Evolutionary conservation across 2,113 vertebrate genomes (phyloP), one percentile per base, ranked within the genome.

Genomic region (Nanorana parkeri): DNA sequence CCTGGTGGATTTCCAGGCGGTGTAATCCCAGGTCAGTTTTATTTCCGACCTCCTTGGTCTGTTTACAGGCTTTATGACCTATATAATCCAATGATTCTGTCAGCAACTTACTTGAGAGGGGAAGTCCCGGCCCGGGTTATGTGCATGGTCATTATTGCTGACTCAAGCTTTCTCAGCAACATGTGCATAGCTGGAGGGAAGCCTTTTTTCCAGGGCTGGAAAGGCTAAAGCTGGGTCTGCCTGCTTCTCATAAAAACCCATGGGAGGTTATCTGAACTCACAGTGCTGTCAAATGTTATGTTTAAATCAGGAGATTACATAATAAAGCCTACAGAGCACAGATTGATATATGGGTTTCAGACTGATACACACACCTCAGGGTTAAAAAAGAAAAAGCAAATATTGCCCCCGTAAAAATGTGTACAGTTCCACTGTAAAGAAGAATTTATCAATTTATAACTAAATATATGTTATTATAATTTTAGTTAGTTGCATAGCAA

Each of bases 1-100:
- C 78, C 78, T 71, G 78, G 78, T 26, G 78, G 17, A 21, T 80
- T 63, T 63, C 78, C 78, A 26, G 78, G 78, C 63, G 78, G 67
- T 52, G 17, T 60, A 29, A 63, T 80, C 17, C 78, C 67, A 71
- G 78, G 78, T 80, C 41, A 80, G 78, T 29, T 36, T 52, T 63
- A 21, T 71, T 28, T 67, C 26, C 4, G 3, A 32, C 26, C 58
- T 26, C n/a, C n/a, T 52, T 20, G 26, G 26, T 16, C n/a, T 36
- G 28, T 60, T 5, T 47, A 47, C 41, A 47, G 41, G 11, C 13
- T 26, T 36, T 74, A 13, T 29, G 55, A 21, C 52, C 28, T 17
- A n/a, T 36, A 2, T 41, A 10, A 20, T 56, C n/a, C 24, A 56
- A 29, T 26, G 2, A 56, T 52, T 73, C 52, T 56, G 69, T 52